Conservation (phyloP, 2,797 vertebrate species). For the Sparus aurata region DNA sequence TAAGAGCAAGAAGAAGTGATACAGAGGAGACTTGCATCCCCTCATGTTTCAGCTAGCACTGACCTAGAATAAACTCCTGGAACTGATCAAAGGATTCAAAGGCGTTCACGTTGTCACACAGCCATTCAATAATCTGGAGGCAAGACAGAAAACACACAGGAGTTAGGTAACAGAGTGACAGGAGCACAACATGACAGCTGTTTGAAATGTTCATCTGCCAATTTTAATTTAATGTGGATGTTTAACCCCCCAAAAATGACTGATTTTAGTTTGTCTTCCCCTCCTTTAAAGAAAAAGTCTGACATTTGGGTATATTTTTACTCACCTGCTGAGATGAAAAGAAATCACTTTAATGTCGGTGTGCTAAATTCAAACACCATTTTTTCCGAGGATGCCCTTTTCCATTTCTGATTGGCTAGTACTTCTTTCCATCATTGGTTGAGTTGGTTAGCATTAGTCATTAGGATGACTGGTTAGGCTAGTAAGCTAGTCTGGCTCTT, state of each 20-base stretch:
- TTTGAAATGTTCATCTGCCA: not conserved
- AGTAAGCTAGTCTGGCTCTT: too few species aligned
- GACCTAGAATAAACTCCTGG: conserved; percentile 97
- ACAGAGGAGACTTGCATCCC: conserved; percentile 24
- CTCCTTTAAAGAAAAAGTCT: not conserved
- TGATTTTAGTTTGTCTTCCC: not conserved
- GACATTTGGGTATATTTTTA: not conserved
- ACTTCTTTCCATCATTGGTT: too few species aligned
- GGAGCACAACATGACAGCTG: not conserved
- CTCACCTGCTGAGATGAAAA: not conserved
- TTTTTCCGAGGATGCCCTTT: too few species aligned
- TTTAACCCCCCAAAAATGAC: not conserved
- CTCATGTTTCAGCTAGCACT: conserved; percentile 55
- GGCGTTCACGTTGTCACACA: conserved; percentile 89
- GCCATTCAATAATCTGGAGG: conserved; percentile 92
- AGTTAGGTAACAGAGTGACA: conserved; percentile 14
- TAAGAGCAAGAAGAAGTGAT: conserved; percentile 34
- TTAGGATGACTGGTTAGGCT: too few species aligned
- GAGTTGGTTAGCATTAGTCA: too few species aligned
- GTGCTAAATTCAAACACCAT: not conserved
- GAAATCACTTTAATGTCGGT: not conserved
- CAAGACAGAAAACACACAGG: conserved; percentile 43
- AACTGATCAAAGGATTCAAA: conserved; percentile 93
- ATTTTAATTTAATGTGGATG: not conserved
- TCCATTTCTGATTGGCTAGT: too few species aligned